Base-by-base conservation (phyloP, 2,113 vertebrate genomes). In the Chionomys nivalis region DNA sequence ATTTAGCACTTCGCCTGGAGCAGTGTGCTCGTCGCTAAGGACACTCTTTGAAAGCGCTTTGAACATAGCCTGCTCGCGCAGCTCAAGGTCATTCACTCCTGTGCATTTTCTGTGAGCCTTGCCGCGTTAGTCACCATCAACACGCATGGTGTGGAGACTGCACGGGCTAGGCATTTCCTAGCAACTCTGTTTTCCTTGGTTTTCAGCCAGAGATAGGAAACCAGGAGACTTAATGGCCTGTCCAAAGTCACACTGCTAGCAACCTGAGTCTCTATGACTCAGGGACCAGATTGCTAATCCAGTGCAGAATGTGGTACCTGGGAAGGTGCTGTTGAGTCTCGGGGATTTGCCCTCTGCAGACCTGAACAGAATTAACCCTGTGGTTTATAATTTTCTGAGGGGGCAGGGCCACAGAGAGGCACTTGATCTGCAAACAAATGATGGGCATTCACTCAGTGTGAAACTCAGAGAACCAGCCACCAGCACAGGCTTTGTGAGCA, bases 381-480 rank as follows among this genome's bases (percentile, higher is more conserved):
- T 14, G 94, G 75, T 87, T 92, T 77, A 36, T 16, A 94, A 65
- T 96, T 65, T 85, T 42, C 93, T 91, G 73, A 49, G 63, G 52
- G 39, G 75, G 66, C 47, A 36, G 76, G 92, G 91, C 87, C 87
- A 79, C 95, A 95, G 94, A 95, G 94, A 92, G 94, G 82, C 83
- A 42, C 93, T 44, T 86, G 19, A 73, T 97, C 96, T 70, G 88
- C 87, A 94, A 97, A 96, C 95, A 95, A 89, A 92, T 75, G 90
- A 44, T 82, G 61, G 90, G 83, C 95, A 91, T 93, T 92, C 77
- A 11, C 61, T 49, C 39, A 87, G n/a, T 44, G 75, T 0, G 31
- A 52, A 39, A 33, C 68, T 26, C 11, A 26, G 90, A 17, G 10
- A 81, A 58, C 11, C 47, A 52, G 31, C 77, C 33, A 23, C 23